Evolutionary conservation across 1,140 invertebrate species (phyloP).

Genomic region (Arion vulgaris): DNA sequence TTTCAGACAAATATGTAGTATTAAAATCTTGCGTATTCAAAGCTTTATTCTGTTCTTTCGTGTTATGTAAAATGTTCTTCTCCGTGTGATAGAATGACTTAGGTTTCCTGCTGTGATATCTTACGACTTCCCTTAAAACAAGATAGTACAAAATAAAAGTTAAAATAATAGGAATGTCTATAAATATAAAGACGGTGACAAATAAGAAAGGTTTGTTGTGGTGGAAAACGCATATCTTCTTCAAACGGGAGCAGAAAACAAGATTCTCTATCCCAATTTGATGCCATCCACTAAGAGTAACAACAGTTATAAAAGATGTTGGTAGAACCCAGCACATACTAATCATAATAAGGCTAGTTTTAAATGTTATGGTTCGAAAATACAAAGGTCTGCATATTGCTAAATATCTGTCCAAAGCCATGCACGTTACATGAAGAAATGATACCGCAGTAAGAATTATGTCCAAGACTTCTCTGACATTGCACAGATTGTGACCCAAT

Average conservation of each 20-base stretch:
- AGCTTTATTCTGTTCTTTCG: neutral
- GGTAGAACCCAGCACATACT: neutral
- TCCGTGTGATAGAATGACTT: neutral
- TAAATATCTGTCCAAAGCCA: constrained; percentile 23
- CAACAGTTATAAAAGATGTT: neutral
- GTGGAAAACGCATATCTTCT: neutral
- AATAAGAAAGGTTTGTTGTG: neutral
- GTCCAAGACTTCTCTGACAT: neutral
- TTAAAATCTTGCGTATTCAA: neutral
- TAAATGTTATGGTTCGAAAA: neutral
- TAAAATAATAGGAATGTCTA: neutral
- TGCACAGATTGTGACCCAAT: neutral
- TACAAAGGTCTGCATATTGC: constrained; percentile 11
- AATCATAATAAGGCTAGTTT: neutral
- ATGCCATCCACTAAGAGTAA: neutral
- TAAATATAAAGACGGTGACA: neutral
- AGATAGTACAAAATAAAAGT: neutral
- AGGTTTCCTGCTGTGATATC: constrained; percentile 11
- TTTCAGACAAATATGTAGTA: neutral
- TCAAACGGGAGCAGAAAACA: neutral
- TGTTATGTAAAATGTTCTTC: neutral
- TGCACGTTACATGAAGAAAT: constrained; percentile 8
- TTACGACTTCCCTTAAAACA: neutral
- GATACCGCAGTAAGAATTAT: constrained; percentile 1
- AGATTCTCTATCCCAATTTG: neutral